phyloP scores from a whole-genome alignment of 2,113 vertebrate species.

The Pygoscelis adeliae region DNA sequence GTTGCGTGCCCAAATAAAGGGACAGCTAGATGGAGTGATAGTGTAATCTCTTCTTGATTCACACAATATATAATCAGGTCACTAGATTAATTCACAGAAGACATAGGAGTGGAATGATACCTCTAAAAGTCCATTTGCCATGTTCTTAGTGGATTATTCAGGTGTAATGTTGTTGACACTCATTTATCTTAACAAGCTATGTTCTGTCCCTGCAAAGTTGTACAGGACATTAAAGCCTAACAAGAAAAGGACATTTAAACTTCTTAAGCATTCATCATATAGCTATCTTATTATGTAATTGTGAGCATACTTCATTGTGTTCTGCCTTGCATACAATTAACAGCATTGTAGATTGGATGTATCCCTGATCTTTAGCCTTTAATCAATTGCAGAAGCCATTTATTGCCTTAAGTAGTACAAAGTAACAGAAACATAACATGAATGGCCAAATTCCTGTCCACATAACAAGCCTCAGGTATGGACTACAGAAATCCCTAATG shows the following conservation, averaged over 20 bases:
- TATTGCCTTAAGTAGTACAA: background rate
- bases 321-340: background rate
- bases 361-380: background rate
- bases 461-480: background rate
- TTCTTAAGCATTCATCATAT: background rate
- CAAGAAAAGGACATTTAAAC: background rate
- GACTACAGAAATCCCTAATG: background rate
- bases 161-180: background rate
- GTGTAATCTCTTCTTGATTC: background rate
- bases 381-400: background rate
- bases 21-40: background rate
- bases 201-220: background rate
- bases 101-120: background rate
- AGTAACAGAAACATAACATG: background rate
- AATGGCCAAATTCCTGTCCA: background rate
- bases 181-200: background rate
- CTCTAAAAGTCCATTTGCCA: background rate
- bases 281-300: background rate
- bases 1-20: background rate
- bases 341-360: background rate
- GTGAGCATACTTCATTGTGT: background rate
- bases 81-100: background rate
- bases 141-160: background rate
- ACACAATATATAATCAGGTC: background rate
- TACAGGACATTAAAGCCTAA: background rate